These are phyloP conservation scores for Prunella fulvescens DNA, from an alignment of 2,113 vertebrate genomes.

Conservation along the genomic window DNA sequence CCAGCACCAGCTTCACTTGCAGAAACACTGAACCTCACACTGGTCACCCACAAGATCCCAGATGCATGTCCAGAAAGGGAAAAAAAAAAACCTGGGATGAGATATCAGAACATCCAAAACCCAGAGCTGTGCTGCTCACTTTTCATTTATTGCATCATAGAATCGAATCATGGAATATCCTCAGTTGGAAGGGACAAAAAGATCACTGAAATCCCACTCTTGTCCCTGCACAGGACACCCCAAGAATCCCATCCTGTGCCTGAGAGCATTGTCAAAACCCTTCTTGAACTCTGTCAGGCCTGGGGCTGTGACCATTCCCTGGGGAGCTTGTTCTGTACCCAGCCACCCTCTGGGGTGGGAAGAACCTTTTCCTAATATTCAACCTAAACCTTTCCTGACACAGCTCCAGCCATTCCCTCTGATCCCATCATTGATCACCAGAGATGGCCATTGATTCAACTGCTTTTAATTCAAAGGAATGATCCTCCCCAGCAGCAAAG, in stretches of 20 bases:
- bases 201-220: neutral
- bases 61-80: accelerated
- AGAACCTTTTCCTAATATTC: neutral
- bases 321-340: neutral
- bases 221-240: neutral
- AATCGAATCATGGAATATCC: neutral
- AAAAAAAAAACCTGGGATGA: neutral
- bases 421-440: neutral
- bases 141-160: neutral
- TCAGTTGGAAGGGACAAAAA: neutral
- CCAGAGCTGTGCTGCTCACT: neutral
- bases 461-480: neutral
- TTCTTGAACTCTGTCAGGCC: neutral
- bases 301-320: neutral
- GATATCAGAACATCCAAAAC: neutral
- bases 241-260: neutral
- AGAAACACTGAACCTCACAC: neutral
- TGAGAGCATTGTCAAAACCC: accelerated
- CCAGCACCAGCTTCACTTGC: accelerated
- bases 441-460: neutral
- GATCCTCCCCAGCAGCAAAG: neutral
- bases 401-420: neutral
- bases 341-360: neutral
- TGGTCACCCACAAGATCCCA: neutral
- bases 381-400: neutral